A percentile compares a stretch with the other conserved stretches of the same genome.
Conservation (phyloP, 1,140 invertebrate species). For the Drosophila rhopaloa region DNA sequence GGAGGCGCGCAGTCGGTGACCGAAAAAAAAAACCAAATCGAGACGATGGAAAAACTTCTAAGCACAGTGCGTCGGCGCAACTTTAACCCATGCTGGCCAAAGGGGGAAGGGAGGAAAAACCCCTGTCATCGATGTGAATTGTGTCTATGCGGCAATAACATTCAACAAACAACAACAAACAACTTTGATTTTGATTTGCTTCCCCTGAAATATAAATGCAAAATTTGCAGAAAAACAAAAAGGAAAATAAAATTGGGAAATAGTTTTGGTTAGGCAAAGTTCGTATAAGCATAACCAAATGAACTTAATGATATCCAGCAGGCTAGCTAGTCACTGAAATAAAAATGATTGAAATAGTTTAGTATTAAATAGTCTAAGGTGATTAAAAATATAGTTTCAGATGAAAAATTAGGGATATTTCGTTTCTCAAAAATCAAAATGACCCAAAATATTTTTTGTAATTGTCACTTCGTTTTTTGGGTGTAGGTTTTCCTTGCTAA, state of each 20-base stretch:
- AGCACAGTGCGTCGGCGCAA: constrained; percentile 54
- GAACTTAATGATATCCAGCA: constrained; percentile 7
- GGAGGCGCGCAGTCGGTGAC: constrained; percentile 55
- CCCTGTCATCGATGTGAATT: constrained; percentile 48
- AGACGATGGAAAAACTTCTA: constrained; percentile 14
- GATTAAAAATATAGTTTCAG: background rate
- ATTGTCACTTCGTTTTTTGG: no score
- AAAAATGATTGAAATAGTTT: background rate
- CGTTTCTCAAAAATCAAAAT: no score
- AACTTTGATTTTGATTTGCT: constrained; percentile 58
- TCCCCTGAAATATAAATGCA: constrained; percentile 41
- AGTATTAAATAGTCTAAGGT: no score
- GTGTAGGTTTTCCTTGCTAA: no score
- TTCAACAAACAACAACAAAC: constrained; percentile 37
- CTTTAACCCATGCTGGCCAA: constrained; percentile 12
- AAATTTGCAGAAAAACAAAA: constrained; percentile 53
- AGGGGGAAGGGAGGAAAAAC: background rate
- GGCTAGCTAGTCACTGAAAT: background rate
- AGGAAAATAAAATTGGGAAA: constrained; percentile 1
- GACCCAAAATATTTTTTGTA: no score
- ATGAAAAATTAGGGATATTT: no score
- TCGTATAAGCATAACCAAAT: background rate
- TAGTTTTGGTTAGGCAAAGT: constrained; percentile 4
- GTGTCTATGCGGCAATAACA: constrained; percentile 62
- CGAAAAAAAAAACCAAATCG: constrained; percentile 8